Evolutionary conservation across 2,797 vertebrate genomes (phyloP).

Genomic region (Remorina albescens): DNA sequence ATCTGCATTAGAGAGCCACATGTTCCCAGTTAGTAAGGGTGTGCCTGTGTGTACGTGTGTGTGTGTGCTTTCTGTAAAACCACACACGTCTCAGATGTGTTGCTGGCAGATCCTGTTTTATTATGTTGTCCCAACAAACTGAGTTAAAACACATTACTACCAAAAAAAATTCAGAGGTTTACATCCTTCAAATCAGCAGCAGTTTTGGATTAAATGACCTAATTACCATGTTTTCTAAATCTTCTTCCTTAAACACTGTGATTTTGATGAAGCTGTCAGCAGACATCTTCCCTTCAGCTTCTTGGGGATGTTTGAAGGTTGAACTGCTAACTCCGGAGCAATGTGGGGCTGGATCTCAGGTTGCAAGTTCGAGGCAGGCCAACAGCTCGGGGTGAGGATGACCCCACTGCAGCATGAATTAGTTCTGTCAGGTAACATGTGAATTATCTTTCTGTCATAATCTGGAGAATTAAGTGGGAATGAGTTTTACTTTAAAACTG

Average conservation of each 20-base stretch:
- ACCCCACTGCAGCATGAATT: neutral
- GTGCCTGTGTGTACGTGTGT: constrained; percentile 9
- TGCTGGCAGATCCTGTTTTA: neutral
- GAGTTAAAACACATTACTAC: neutral
- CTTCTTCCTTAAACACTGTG: neutral
- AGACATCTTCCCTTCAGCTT: neutral
- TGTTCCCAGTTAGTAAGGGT: constrained; percentile 18
- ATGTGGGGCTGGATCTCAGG: no score
- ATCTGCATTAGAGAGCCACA: constrained; percentile 18
- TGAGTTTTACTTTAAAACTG: no score
- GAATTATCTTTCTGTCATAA: no score
- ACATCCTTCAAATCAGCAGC: neutral
- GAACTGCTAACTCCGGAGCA: neutral
- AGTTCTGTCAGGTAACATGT: no score
- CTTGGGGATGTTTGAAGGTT: neutral
- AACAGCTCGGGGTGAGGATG: no score
- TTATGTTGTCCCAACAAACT: neutral
- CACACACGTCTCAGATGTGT: constrained; percentile 13
- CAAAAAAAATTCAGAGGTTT: neutral
- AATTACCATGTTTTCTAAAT: neutral
- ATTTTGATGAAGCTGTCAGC: neutral
- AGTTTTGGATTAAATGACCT: neutral
- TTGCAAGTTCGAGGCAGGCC: neutral
- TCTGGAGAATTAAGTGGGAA: no score
- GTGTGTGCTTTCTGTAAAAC: no score